Conservation (phyloP, 1,140 invertebrate species). For the Zaprionus nigranus region DNA sequence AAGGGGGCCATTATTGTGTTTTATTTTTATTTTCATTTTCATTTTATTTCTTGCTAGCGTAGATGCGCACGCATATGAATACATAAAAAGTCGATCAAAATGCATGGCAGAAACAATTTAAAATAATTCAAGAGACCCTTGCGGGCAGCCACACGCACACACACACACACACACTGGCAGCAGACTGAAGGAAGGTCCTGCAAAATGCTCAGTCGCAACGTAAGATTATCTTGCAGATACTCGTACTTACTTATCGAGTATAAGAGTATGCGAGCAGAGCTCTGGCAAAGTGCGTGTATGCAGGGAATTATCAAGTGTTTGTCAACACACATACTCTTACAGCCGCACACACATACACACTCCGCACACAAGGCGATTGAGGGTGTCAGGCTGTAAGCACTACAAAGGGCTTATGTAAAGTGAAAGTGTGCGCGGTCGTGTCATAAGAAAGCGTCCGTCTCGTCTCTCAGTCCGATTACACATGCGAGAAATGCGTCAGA, state of each 20-base stretch:
- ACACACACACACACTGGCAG: conserved; percentile 28
- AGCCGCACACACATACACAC: conserved; percentile 11
- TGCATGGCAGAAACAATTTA: conserved; percentile 67
- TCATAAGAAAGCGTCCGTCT: conserved; percentile 70
- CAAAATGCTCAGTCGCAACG: conserved; percentile 29
- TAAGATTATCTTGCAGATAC: conserved; percentile 59
- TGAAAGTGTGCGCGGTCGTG: conserved; percentile 77
- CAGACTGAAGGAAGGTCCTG: conserved; percentile 14
- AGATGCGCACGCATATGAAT: conserved; percentile 59
- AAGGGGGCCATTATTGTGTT: conserved; percentile 40
- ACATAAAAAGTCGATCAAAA: conserved; percentile 53
- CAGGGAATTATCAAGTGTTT: conserved; percentile 80
- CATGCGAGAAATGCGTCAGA: conserved; percentile 72
- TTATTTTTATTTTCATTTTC: conserved; percentile 54
- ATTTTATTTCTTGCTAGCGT: conserved; percentile 43
- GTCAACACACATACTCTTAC: conserved; percentile 59
- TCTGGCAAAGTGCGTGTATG: conserved; percentile 77
- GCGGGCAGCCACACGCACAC: conserved; percentile 56
- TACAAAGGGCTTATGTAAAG: conserved; percentile 78
- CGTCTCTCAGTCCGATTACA: conserved; percentile 26
- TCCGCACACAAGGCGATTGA: conserved; percentile 22
- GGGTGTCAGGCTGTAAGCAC: conserved; percentile 50
- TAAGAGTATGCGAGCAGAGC: conserved; percentile 31
- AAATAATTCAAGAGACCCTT: conserved; percentile 76
- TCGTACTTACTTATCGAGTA: conserved; percentile 49